Evolutionary conservation across 2,113 vertebrate genomes (phyloP).

Genomic region (Zosterops hypoxanthus): DNA sequence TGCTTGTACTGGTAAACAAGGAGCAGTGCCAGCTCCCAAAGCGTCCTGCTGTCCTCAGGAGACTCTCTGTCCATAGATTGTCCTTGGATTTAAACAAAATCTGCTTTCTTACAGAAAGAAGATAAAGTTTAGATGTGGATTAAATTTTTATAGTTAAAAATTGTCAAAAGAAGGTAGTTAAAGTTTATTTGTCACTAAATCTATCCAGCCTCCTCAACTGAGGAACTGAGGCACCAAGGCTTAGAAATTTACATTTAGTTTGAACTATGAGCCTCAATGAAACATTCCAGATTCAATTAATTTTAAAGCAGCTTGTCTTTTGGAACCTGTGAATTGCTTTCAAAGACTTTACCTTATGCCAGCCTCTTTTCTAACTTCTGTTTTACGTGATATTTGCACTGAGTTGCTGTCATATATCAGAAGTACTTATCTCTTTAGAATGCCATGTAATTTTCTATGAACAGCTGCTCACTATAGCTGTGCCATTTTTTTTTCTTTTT

Average conservation of each 20-base stretch:
- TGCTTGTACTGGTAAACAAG: not conserved
- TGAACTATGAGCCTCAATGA: not conserved
- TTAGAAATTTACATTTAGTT: not conserved
- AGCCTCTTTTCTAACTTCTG: not conserved
- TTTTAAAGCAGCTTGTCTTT: not conserved
- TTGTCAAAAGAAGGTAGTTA: not conserved
- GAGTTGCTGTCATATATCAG: conserved; percentile 36
- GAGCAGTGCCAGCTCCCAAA: not conserved
- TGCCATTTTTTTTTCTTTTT: conserved; percentile 51
- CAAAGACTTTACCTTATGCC: not conserved
- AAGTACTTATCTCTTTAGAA: conserved; percentile 61
- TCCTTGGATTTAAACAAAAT: not conserved
- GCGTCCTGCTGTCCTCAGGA: not conserved
- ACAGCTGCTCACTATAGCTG: conserved; percentile 55
- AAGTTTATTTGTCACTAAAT: not conserved
- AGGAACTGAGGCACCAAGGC: not conserved
- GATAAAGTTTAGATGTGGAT: not conserved
- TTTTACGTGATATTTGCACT: not conserved
- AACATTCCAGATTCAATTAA: not conserved
- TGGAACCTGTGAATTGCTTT: not conserved
- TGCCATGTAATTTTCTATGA: conserved; percentile 55
- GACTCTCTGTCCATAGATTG: not conserved
- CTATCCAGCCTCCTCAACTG: not conserved
- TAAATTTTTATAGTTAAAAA: not conserved
- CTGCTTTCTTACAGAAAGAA: not conserved